phyloP scores from a whole-genome alignment of 2,113 vertebrate genomes.

The Myanophis thanlyinensis region DNA sequence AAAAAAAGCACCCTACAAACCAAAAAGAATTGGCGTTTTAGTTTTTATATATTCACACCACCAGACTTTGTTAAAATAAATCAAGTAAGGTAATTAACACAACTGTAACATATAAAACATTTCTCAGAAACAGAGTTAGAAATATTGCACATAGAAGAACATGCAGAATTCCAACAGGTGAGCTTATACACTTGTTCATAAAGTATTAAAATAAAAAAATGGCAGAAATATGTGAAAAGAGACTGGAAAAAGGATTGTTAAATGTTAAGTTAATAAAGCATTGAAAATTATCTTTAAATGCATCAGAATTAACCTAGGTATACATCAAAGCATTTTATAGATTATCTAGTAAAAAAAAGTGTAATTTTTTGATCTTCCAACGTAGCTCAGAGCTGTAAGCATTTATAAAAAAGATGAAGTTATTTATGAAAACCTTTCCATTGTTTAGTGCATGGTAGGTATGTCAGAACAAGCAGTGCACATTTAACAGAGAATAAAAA shows the following conservation, averaged over 20 bases:
- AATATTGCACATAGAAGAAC: neutral
- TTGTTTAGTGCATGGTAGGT: neutral
- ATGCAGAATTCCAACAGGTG: slow-evolving; percentile 1
- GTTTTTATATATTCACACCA: neutral
- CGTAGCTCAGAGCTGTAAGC: neutral
- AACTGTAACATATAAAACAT: slow-evolving; percentile 23
- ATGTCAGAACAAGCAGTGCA: neutral
- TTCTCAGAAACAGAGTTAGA: slow-evolving; percentile 19
- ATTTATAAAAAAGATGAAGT: neutral
- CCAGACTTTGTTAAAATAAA: slow-evolving; percentile 7
- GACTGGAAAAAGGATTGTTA: neutral
- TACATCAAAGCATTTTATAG: neutral
- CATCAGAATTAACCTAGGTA: neutral
- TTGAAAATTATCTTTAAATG: neutral
- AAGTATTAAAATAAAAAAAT: neutral
- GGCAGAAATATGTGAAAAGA: neutral
- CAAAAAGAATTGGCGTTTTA: neutral
- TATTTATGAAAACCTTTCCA: neutral
- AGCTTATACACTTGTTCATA: neutral
- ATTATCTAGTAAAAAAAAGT: neutral
- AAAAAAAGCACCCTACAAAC: slow-evolving; percentile 9
- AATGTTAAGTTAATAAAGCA: neutral
- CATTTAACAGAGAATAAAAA: neutral
- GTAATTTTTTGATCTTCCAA: neutral
- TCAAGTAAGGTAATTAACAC: neutral